phyloP scores from a whole-genome alignment of 2,797 vertebrate species.

The Hemitrygon akajei region DNA sequence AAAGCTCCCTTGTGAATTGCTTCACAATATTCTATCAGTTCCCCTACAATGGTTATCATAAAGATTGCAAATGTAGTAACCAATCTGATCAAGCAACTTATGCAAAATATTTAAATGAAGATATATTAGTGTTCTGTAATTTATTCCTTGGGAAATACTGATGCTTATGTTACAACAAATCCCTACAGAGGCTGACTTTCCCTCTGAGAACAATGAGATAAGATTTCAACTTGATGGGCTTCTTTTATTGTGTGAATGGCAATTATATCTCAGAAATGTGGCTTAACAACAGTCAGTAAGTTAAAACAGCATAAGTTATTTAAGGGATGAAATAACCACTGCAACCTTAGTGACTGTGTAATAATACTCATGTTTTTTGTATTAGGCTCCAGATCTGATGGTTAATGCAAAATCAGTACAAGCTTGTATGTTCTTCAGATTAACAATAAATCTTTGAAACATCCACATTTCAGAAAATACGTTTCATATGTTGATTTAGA shows the following conservation, averaged over 20 bases:
- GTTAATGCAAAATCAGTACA: slow-evolving; percentile 66
- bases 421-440: slow-evolving; percentile 70
- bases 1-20: background rate
- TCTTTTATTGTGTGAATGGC: slow-evolving; percentile 39
- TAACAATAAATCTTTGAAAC: slow-evolving; percentile 75
- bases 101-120: background rate
- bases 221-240: slow-evolving; percentile 48
- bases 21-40: background rate
- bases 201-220: slow-evolving; percentile 57
- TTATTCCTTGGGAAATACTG: background rate
- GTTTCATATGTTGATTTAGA: background rate
- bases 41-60: background rate
- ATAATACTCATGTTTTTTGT: slow-evolving; percentile 64
- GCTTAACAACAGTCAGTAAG: slow-evolving; percentile 55
- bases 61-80: background rate
- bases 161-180: background rate
- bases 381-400: slow-evolving; percentile 63
- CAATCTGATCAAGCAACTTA: background rate
- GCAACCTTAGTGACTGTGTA: slow-evolving; percentile 65
- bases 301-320: slow-evolving; percentile 49
- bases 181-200: slow-evolving; percentile 58
- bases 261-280: slow-evolving; percentile 53
- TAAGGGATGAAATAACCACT: slow-evolving; percentile 56
- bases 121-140: background rate
- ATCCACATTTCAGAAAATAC: slow-evolving; percentile 33